Evolutionary conservation across 2,797 vertebrate species (phyloP).

Genomic region (Setipinna tenuifilis): DNA sequence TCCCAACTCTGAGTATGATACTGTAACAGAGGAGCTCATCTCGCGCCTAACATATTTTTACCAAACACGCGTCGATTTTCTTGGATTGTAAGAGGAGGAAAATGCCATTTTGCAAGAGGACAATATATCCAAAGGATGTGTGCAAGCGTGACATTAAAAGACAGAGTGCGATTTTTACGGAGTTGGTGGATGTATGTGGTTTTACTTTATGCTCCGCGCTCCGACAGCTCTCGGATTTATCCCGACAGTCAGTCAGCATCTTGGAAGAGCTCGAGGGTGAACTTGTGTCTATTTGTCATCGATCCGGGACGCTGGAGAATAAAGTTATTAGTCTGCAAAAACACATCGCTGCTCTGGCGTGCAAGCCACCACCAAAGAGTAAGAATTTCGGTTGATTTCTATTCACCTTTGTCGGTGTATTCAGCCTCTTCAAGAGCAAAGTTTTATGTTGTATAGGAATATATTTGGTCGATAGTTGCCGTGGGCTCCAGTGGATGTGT

Average conservation of each 20-base stretch:
- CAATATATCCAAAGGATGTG: slow-evolving; percentile 73
- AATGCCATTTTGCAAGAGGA: slow-evolving; percentile 82
- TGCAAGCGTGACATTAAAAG: slow-evolving; percentile 65
- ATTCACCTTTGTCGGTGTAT: background rate
- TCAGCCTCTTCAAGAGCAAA: background rate
- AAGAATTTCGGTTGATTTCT: slow-evolving; percentile 51
- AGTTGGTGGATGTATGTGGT: slow-evolving; percentile 76
- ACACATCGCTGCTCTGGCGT: slow-evolving; percentile 68
- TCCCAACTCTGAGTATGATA: slow-evolving; percentile 56
- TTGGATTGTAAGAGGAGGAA: slow-evolving; percentile 29
- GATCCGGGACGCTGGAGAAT: slow-evolving; percentile 72
- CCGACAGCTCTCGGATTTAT: slow-evolving; percentile 79
- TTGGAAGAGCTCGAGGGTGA: slow-evolving; percentile 79
- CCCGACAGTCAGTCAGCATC: slow-evolving; percentile 77
- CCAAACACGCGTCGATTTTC: background rate
- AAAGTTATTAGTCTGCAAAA: slow-evolving; percentile 71
- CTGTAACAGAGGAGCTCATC: slow-evolving; percentile 54
- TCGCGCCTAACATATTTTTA: slow-evolving; percentile 33
- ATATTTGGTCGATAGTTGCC: background rate
- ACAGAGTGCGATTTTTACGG: slow-evolving; percentile 61
- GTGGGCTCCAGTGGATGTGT: background rate
- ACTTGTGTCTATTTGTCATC: slow-evolving; percentile 69
- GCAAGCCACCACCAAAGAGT: slow-evolving; percentile 73
- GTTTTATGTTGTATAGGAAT: background rate
- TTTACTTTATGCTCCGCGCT: slow-evolving; percentile 74